Conservation (phyloP, 1,140 invertebrate species). For the Penaeus vannamei region DNA sequence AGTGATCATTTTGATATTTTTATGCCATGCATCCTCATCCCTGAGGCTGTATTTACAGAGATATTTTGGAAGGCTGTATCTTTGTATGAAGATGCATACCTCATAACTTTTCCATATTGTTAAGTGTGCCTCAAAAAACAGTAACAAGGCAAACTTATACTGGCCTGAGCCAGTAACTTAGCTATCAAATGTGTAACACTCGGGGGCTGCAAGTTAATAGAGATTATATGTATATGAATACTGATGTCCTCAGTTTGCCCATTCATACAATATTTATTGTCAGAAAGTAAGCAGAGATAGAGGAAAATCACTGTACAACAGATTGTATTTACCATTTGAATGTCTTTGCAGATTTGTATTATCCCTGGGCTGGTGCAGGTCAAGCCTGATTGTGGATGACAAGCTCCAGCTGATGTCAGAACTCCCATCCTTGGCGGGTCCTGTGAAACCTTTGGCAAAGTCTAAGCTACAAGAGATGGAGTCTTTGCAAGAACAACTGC, state of each 20-base stretch:
- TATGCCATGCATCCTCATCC: too few species aligned
- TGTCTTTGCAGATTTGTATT: conserved; percentile 83
- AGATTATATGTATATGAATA: too few species aligned
- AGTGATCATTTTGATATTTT: too few species aligned
- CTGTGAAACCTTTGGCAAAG: conserved; percentile 80
- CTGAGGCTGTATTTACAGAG: too few species aligned
- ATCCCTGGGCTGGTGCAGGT: conserved; percentile 88
- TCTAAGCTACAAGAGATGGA: conserved; percentile 88
- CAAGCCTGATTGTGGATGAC: conserved; percentile 96
- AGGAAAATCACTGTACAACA: too few species aligned
- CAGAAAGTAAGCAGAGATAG: too few species aligned
- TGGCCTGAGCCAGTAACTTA: too few species aligned
- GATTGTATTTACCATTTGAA: too few species aligned
- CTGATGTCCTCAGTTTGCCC: too few species aligned
- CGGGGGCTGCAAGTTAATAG: too few species aligned
- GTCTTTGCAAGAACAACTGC: conserved; percentile 74
- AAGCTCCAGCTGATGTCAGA: conserved; percentile 85
- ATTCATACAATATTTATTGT: too few species aligned
- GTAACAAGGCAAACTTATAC: not conserved
- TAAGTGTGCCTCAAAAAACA: not conserved
- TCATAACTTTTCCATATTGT: not conserved
- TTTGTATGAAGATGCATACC: not conserved
- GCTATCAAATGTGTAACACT: too few species aligned
- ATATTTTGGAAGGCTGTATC: not conserved
- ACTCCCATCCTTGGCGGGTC: conserved; percentile 33